Percentiles rank a stretch among this genome's conserved stretches.
phyloP scores from a whole-genome alignment of 92 coral and sea anemone species.

The Bergia puertoricense region DNA sequence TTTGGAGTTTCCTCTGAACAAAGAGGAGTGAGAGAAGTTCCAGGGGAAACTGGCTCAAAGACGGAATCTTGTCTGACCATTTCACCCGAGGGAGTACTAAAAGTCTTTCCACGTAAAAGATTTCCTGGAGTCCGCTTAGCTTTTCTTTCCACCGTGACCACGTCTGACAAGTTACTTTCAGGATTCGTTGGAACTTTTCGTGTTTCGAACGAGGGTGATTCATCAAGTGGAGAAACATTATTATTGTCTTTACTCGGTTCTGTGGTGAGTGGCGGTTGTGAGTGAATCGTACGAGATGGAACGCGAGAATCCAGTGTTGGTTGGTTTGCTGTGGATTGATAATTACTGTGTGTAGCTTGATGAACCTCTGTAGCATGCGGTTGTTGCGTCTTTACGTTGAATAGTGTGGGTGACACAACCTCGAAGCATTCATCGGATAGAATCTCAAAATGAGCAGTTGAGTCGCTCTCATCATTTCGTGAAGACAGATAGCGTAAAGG shows the following conservation, averaged over 20 bases:
- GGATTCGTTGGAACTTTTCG: background rate
- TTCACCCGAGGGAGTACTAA: background rate
- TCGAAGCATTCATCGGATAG: background rate
- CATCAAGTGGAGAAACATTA: background rate
- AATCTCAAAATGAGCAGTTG: background rate
- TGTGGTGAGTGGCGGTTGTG: background rate
- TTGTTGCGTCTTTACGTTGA: background rate
- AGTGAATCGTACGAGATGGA: too few species aligned
- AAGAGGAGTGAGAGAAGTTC: background rate
- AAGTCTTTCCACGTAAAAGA: conserved; percentile 6
- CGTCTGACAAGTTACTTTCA: background rate
- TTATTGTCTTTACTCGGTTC: background rate
- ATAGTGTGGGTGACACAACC: background rate
- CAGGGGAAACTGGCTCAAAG: background rate
- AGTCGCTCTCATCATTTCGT: background rate
- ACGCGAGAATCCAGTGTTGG: background rate
- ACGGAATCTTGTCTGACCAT: background rate
- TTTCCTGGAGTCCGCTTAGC: background rate
- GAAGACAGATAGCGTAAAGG: background rate
- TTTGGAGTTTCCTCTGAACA: background rate
- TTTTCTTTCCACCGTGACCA: background rate
- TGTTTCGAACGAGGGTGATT: background rate
- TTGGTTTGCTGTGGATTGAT: background rate
- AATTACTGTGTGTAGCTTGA: background rate
- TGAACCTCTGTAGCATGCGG: background rate